phyloP scores from a whole-genome alignment of 1,140 invertebrate genomes.

The Lutraria rhynchaena region DNA sequence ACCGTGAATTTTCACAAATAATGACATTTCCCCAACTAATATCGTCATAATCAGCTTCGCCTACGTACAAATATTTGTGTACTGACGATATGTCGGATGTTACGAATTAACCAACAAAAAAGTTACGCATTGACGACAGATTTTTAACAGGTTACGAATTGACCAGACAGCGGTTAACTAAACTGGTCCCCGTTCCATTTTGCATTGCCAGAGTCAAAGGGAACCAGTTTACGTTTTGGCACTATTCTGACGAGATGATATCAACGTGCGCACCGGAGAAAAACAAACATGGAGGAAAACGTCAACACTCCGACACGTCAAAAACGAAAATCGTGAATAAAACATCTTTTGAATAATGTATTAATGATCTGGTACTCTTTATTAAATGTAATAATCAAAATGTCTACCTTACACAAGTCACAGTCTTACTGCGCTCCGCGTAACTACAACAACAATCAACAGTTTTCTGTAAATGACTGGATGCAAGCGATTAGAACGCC shows the following conservation, averaged over 20 bases:
- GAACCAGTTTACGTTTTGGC: no score
- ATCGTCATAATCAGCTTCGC: no score
- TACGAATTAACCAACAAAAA: no score
- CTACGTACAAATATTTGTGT: no score
- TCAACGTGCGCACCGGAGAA: neutral
- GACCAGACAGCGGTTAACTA: no score
- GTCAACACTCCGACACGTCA: constrained; percentile 41
- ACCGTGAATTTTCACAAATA: no score
- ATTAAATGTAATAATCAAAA: constrained; percentile 6
- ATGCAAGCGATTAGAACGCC: constrained; percentile 91
- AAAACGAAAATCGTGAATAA: constrained; percentile 3
- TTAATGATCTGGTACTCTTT: neutral
- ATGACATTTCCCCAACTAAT: no score
- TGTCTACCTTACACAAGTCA: constrained; percentile 39
- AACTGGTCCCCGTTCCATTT: no score
- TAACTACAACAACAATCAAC: neutral
- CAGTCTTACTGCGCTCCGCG: constrained; percentile 37
- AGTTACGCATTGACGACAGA: no score
- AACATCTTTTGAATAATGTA: neutral
- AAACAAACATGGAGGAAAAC: constrained; percentile 39
- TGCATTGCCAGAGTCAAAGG: no score
- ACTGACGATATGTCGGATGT: no score
- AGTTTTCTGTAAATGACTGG: constrained; percentile 87
- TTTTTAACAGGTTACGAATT: no score
- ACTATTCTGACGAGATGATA: neutral